These are phyloP conservation scores for Calameuta idolon DNA, from an alignment of 2,888 invertebrate genomes.

Conservation along the genomic window DNA sequence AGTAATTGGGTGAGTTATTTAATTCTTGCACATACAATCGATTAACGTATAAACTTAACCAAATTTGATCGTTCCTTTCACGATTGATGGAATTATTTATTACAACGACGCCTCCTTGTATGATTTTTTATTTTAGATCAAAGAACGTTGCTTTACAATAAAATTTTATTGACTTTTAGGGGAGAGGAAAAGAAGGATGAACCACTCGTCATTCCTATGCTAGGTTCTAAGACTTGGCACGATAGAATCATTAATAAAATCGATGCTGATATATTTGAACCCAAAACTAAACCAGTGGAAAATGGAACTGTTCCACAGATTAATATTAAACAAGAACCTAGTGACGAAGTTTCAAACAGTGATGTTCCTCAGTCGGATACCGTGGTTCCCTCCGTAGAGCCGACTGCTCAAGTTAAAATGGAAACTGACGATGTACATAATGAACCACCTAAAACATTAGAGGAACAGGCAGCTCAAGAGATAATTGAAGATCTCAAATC, in stretches of 20 bases:
- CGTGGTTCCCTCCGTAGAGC: conserved; percentile 17
- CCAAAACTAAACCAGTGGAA: conserved; percentile 35
- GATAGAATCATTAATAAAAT: conserved; percentile 68
- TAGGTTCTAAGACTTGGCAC: conserved; percentile 57
- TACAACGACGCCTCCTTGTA: background rate
- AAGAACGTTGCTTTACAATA: background rate
- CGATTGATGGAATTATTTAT: background rate
- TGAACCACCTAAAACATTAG: conserved; percentile 66
- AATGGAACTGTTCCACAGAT: background rate
- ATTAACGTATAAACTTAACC: conserved; percentile 20
- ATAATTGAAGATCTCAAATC: conserved; percentile 73
- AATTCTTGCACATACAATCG: conserved; percentile 11
- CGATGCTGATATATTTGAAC: conserved; percentile 65
- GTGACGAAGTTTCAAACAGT: conserved; percentile 31
- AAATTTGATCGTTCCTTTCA: background rate
- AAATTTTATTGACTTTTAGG: conserved; percentile 60
- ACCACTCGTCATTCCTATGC: conserved; percentile 77
- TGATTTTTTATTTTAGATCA: background rate
- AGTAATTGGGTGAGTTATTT: conserved; percentile 75
- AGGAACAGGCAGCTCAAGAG: conserved; percentile 81
- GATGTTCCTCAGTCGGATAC: conserved; percentile 15
- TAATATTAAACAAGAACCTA: conserved; percentile 37
- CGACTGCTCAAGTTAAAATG: conserved; percentile 40
- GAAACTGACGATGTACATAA: conserved; percentile 37
- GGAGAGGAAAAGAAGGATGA: conserved; percentile 69